Evolutionary conservation across 1,140 invertebrate genomes (phyloP).

Genomic region (Eupeodes corollae): DNA sequence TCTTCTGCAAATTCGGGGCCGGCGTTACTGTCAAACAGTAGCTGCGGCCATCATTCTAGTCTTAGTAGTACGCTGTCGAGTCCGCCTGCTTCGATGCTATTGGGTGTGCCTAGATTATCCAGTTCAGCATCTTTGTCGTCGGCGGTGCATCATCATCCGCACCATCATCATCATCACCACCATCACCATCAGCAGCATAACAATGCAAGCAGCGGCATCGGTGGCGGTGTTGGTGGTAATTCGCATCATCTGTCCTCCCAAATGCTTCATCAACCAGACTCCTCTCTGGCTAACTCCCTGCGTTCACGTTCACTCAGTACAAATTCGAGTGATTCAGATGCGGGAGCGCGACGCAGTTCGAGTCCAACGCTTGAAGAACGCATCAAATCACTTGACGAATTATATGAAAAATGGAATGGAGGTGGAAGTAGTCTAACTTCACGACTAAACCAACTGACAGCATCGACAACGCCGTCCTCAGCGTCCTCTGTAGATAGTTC

Average conservation of each 20-base stretch:
- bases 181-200: constrained; percentile 28
- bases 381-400: constrained; percentile 78
- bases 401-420: constrained; percentile 82
- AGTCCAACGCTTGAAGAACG: constrained; percentile 71
- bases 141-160: constrained; percentile 20
- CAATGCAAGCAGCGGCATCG: constrained; percentile 20
- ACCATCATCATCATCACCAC: constrained; percentile 31
- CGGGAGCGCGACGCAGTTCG: constrained; percentile 40
- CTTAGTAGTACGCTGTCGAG: constrained; percentile 16
- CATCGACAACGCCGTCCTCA: constrained; percentile 14
- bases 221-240: neutral
- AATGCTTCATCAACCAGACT: constrained; percentile 18
- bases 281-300: constrained; percentile 39
- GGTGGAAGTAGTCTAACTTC: constrained; percentile 38
- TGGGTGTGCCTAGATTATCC: too few species aligned
- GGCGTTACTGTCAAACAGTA: constrained; percentile 7
- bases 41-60: constrained; percentile 27
- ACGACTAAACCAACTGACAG: constrained; percentile 18
- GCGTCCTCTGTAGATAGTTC: neutral
- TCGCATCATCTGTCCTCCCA: constrained; percentile 14
- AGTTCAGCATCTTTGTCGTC: constrained; percentile 5
- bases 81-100: constrained; percentile 6
- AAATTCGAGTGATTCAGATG: constrained; percentile 46
- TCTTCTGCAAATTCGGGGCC: neutral
- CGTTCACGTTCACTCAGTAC: constrained; percentile 50